Evolutionary conservation across 2,113 vertebrate species (phyloP), one percentile per base, ranked within the genome.

Genomic region (Tragulus kanchil): DNA sequence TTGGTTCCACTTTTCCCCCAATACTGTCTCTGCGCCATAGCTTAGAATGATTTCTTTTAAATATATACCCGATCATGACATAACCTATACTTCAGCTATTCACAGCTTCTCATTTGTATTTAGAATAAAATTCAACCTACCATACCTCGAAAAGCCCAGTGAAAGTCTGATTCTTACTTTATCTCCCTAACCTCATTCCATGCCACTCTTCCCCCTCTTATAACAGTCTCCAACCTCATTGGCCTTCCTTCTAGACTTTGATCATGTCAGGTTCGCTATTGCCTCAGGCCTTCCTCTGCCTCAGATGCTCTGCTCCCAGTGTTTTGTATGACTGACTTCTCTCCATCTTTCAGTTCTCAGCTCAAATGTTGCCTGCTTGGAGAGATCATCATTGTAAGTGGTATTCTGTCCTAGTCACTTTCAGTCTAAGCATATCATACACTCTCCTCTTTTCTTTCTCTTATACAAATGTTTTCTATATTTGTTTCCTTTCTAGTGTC

Each of bases 71-170:
- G 50, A 79, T 71, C 1, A 11, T 58, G 26, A 48, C 23, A 59
- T 45, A 89, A 89, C 64, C 21, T 65, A 28, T 77, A 31, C 75
- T 89, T 58, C 81, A 64, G 45, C 3, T 11, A 1, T 84, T 59
- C 48, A 17, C 61, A 69, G 67, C 69, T 84, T 85, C 56, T 8
- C 13, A 17, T 31, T 31, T 83, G 48, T 79, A 48, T 17, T 93
- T 45, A 78, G 62, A 85, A 91, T 87, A 73, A 73, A 79, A 90
- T 45, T n/a, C 56, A 83, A 84, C 10, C 36, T 95, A n/a, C 67
- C 6, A 3, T 26, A 81, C 52, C 31, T 85, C 69, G 1, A 26
- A 88, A 93, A 56, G 28, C 52, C 79, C 26, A 85, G 81, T 58
- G 14, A 31, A 58, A 82, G 5, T 58, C 83, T 86, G 36, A 48